These are phyloP conservation scores for Benthosema pterotum DNA, from an alignment of 2,797 vertebrate species.

Conservation along the genomic window DNA sequence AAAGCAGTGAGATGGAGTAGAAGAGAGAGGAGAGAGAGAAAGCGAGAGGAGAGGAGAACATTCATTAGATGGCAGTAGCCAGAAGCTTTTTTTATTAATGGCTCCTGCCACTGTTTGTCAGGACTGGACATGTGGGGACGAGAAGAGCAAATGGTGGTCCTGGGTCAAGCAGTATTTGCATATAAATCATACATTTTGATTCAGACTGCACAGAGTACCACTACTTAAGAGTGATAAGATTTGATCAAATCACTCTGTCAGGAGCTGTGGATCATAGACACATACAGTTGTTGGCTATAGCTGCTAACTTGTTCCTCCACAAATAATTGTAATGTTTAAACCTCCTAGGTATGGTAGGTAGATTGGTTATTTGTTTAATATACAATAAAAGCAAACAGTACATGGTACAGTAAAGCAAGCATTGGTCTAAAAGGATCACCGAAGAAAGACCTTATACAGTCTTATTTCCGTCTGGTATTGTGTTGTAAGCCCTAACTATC, in stretches of 20 bases:
- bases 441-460: too few species aligned
- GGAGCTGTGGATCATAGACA: slow-evolving; percentile 3
- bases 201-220: slow-evolving; percentile 10
- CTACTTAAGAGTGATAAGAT: not conserved
- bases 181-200: slow-evolving; percentile 20
- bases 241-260: not conserved
- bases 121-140: slow-evolving; percentile 16
- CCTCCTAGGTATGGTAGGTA: slow-evolving; percentile 2
- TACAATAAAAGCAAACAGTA: too few species aligned
- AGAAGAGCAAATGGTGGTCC: slow-evolving; percentile 14
- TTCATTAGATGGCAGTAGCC: slow-evolving; percentile 27
- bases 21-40: slow-evolving; percentile 19
- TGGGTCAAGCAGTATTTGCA: slow-evolving; percentile 9
- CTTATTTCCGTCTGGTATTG: too few species aligned
- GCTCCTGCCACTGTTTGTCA: slow-evolving; percentile 32
- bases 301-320: not conserved
- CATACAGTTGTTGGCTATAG: not conserved
- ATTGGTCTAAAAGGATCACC: too few species aligned
- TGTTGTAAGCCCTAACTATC: not conserved
- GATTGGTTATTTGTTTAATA: too few species aligned
- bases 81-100: slow-evolving; percentile 37
- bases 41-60: slow-evolving; percentile 13
- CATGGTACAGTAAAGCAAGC: too few species aligned
- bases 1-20: slow-evolving; percentile 68
- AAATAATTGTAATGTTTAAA: slow-evolving; percentile 1